Percentiles rank a stretch among this genome's conserved stretches.
These are phyloP conservation scores for Arothron firmamentum DNA, from an alignment of 2,113 vertebrate genomes.

Conservation along the genomic window DNA sequence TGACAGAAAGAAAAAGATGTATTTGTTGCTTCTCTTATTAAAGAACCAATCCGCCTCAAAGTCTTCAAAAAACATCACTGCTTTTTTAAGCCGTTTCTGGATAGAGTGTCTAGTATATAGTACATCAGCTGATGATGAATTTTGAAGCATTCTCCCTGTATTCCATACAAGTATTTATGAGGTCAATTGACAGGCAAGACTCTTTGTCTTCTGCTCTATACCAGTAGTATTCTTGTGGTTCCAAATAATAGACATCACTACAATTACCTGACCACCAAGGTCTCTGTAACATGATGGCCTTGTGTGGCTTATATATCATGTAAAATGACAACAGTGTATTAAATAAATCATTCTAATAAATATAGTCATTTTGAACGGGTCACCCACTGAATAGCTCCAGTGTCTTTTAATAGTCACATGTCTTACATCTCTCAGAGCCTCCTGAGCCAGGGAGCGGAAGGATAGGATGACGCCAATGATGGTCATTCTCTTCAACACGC, in stretches of 20 bases:
- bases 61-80: too few relatives aligned
- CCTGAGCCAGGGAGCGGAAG: conserved; percentile 94
- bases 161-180: neutral
- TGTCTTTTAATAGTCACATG: neutral
- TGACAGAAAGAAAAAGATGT: neutral
- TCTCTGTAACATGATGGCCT: too few relatives aligned
- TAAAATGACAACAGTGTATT: too few relatives aligned
- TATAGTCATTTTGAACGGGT: too few relatives aligned
- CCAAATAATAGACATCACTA: neutral
- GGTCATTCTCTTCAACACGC: conserved; percentile 97
- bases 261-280: neutral
- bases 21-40: neutral
- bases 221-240: neutral
- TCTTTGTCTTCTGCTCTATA: too few relatives aligned
- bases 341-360: too few relatives aligned
- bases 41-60: too few relatives aligned
- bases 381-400: neutral
- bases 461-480: conserved; percentile 98
- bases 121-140: neutral
- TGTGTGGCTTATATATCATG: too few relatives aligned
- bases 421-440: conserved; percentile 95
- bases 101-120: too few relatives aligned
- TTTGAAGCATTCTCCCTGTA: too few relatives aligned
- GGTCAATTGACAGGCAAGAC: neutral
- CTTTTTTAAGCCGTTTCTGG: too few relatives aligned